A percentile compares a stretch with the other conserved stretches of the same genome.
These are phyloP conservation scores for Falco concolor DNA, from an alignment of 2,797 vertebrate genomes.

Conservation along the genomic window DNA sequence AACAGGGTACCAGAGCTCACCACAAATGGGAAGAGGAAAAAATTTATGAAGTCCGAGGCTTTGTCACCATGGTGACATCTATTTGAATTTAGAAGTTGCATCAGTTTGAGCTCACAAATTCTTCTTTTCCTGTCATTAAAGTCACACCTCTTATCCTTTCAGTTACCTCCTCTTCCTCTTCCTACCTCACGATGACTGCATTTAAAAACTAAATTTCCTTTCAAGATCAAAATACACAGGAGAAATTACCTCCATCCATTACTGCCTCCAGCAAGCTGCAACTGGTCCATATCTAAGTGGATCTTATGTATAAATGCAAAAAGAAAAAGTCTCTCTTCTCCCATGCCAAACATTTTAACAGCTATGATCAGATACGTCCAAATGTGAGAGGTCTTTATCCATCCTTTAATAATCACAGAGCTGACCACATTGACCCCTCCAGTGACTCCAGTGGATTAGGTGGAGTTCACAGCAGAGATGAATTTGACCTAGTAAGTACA, in stretches of 20 bases:
- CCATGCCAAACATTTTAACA: background rate
- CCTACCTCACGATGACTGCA: background rate
- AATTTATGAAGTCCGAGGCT: constrained; percentile 11
- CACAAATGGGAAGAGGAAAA: constrained; percentile 40
- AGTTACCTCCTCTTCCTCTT: constrained; percentile 15
- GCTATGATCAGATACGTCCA: background rate
- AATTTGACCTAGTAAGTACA: background rate
- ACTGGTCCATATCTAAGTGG: background rate
- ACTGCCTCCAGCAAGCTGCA: background rate
- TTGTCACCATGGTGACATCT: constrained; percentile 33
- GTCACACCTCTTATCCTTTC: background rate
- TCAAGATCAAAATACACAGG: background rate
- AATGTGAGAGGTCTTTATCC: background rate
- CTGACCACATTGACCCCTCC: background rate
- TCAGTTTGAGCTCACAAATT: constrained; percentile 5
- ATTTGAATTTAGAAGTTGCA: constrained; percentile 20
- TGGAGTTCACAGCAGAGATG: constrained; percentile 7
- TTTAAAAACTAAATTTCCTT: constrained; percentile 14
- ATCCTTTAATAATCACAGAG: background rate
- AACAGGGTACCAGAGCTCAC: background rate
- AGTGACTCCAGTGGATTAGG: background rate
- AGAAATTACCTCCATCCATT: background rate
- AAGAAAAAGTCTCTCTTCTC: background rate
- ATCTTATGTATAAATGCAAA: background rate
- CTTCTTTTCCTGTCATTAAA: constrained; percentile 47